These are phyloP conservation scores for Colletes gigas DNA, from an alignment of 1,140 invertebrate genomes.

Conservation along the genomic window DNA sequence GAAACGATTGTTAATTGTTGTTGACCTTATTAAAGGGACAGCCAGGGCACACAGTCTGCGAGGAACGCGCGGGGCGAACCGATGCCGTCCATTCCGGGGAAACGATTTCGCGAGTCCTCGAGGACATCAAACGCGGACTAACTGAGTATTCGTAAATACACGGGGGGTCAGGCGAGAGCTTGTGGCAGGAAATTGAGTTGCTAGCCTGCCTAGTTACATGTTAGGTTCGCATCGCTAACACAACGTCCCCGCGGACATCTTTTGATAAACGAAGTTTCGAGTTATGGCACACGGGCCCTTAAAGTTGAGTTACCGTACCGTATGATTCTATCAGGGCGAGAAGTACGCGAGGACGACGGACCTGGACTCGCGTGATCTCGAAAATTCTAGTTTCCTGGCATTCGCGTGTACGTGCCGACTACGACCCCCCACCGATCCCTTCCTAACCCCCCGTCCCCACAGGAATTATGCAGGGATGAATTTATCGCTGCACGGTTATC, in stretches of 20 bases:
- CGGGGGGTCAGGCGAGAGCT: conserved; percentile 40
- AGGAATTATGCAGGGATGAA: conserved; percentile 27
- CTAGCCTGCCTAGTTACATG: conserved; percentile 58
- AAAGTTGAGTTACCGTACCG: conserved; percentile 38
- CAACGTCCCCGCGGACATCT: conserved; percentile 52
- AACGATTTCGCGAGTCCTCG: conserved; percentile 41
- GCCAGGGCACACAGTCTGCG: not conserved
- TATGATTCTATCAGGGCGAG: conserved; percentile 42
- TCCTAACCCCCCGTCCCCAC: not conserved
- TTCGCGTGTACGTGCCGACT: not conserved
- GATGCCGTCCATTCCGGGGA: conserved; percentile 22
- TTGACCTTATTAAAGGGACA: conserved; percentile 28
- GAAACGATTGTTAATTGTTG: not conserved
- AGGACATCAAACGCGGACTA: conserved; percentile 39
- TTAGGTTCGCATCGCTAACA: conserved; percentile 64
- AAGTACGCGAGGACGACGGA: not conserved
- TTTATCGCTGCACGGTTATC: conserved; percentile 17
- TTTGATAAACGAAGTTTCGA: conserved; percentile 61
- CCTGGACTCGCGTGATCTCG: conserved; percentile 8
- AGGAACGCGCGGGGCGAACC: conserved; percentile 8
- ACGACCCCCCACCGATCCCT: too few species aligned
- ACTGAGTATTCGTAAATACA: conserved; percentile 51
- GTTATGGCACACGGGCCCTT: conserved; percentile 40
- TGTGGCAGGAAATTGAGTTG: conserved; percentile 64
- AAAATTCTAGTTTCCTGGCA: conserved; percentile 20